These are phyloP conservation scores for Popillia japonica DNA, from an alignment of 1,140 invertebrate genomes.

Conservation along the genomic window DNA sequence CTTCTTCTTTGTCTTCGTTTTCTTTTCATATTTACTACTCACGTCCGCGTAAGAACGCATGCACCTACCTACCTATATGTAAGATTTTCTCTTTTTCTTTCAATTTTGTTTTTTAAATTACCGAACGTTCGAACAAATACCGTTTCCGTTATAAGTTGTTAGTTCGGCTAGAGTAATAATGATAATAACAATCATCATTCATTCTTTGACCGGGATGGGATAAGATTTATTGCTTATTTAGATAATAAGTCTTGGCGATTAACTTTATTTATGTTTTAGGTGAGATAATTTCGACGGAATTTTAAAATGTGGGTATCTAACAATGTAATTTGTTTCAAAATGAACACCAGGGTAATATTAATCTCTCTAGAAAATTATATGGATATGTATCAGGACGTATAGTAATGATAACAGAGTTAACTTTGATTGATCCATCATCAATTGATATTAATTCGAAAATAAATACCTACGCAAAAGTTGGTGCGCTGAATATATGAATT, in stretches of 20 bases:
- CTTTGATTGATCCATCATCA: no score
- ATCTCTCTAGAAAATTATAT: slow-evolving; percentile 6
- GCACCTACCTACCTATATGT: background rate
- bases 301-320: slow-evolving; percentile 13
- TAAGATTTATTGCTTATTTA: slow-evolving; percentile 31
- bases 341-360: slow-evolving; percentile 1
- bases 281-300: slow-evolving; percentile 31
- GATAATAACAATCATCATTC: slow-evolving; percentile 32
- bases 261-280: slow-evolving; percentile 30
- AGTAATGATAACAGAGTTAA: background rate
- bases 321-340: slow-evolving; percentile 3
- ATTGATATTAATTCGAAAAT: no score
- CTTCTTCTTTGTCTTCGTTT: background rate
- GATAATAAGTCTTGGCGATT: slow-evolving; percentile 24
- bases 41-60: slow-evolving; percentile 2
- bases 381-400: background rate
- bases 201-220: slow-evolving; percentile 1
- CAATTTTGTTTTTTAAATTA: slow-evolving; percentile 33
- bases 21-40: background rate
- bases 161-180: slow-evolving; percentile 19
- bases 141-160: slow-evolving; percentile 22
- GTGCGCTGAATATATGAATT: no score
- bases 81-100: slow-evolving; percentile 29
- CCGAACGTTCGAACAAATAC: slow-evolving; percentile 24
- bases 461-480: no score